Evolutionary conservation across 2,888 invertebrate species (phyloP).

Genomic region (Cantharis rufa): DNA sequence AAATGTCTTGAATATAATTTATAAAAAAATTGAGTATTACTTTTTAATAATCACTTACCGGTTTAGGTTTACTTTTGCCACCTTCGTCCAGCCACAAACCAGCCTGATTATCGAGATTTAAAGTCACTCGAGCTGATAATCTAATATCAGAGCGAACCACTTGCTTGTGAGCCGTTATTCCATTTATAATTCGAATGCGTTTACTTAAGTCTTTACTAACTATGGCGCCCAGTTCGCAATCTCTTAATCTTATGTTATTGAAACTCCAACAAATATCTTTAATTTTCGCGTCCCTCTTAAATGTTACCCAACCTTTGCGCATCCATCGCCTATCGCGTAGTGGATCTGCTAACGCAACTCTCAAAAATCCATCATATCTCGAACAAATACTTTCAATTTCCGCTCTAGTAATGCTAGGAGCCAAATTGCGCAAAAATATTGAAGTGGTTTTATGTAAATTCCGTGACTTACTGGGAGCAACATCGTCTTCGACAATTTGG

Average conservation of each 20-base stretch:
- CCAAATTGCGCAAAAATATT: slow-evolving; percentile 93
- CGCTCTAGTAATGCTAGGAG: slow-evolving; percentile 93
- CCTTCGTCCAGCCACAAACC: slow-evolving; percentile 73
- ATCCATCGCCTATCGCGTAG: slow-evolving; percentile 95
- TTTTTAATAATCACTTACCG: slow-evolving; percentile 34
- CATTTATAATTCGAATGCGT: slow-evolving; percentile 89
- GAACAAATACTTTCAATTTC: slow-evolving; percentile 61
- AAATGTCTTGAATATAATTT: slow-evolving; percentile 56
- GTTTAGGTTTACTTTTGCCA: slow-evolving; percentile 51
- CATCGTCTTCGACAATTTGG: slow-evolving; percentile 52
- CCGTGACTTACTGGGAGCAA: slow-evolving; percentile 62
- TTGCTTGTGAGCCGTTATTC: slow-evolving; percentile 87
- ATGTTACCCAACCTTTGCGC: slow-evolving; percentile 98
- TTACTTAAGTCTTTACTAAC: slow-evolving; percentile 96
- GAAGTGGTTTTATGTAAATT: slow-evolving; percentile 95
- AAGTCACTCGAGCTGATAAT: slow-evolving; percentile 86
- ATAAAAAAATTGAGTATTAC: background rate
- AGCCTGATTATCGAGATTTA: slow-evolving; percentile 85
- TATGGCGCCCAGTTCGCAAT: slow-evolving; percentile 92
- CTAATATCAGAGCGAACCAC: slow-evolving; percentile 91
- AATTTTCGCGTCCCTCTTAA: slow-evolving; percentile 94
- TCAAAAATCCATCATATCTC: slow-evolving; percentile 86
- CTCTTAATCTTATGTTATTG: slow-evolving; percentile 89
- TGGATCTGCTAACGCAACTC: slow-evolving; percentile 97
- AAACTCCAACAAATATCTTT: slow-evolving; percentile 99